A percentile compares a stretch with the other conserved stretches of the same genome.
Evolutionary conservation across 2,888 invertebrate species (phyloP).

Genomic region (Spodoptera picta): DNA sequence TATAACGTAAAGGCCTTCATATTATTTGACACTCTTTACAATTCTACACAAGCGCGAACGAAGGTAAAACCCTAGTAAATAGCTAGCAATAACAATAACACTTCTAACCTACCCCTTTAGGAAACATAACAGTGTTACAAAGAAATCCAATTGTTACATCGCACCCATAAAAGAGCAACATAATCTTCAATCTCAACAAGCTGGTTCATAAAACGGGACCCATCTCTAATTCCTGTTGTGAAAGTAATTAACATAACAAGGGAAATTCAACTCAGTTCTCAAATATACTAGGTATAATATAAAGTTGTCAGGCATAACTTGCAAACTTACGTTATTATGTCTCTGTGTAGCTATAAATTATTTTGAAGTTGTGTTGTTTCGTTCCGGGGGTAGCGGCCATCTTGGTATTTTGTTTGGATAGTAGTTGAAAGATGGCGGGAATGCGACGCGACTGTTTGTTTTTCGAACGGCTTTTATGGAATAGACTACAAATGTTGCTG

Average conservation of each 20-base stretch:
- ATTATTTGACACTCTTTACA: too few species aligned
- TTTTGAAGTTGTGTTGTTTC: conserved; percentile 53
- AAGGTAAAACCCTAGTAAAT: background rate
- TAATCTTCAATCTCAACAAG: conserved; percentile 11
- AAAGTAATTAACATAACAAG: conserved; percentile 59
- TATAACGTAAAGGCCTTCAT: too few species aligned
- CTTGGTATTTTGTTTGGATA: conserved; percentile 34
- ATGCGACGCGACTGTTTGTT: conserved; percentile 9
- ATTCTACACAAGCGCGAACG: too few species aligned
- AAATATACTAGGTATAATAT: conserved; percentile 43
- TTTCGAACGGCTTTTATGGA: background rate
- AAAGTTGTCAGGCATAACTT: conserved; percentile 47
- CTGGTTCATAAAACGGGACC: conserved; percentile 30
- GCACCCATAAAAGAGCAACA: conserved; percentile 11
- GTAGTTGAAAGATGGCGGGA: conserved; percentile 15
- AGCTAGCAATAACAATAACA: background rate
- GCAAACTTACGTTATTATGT: conserved; percentile 57
- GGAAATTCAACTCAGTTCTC: conserved; percentile 36
- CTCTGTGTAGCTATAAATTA: conserved; percentile 48
- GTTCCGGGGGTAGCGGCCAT: conserved; percentile 33
- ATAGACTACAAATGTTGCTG: too few species aligned
- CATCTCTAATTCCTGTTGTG: conserved; percentile 39
- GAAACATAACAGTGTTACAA: background rate
- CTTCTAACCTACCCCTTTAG: too few species aligned
- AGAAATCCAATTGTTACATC: conserved; percentile 3